Base-by-base conservation (phyloP, 2,888 invertebrate species). In the Helicoverpa assulta region DNA sequence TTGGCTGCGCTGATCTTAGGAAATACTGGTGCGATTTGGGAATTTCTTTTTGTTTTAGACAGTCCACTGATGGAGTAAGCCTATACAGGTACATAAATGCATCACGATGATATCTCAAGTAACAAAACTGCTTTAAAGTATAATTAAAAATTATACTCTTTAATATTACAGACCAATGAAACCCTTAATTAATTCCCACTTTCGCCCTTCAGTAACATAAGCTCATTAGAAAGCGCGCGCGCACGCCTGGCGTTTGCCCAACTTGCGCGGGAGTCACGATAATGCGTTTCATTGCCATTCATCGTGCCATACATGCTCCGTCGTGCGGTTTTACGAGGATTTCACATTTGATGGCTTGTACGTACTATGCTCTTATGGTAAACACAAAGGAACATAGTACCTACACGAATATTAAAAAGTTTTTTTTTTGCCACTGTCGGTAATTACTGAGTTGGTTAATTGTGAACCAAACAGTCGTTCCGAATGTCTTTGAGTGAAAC, bases 161-260 rank as follows among this genome's bases (percentile, higher is more conserved):
- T 12, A 63, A 62, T 51, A 56, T 72, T 18, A 57, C 10, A n/a
- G 40, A 18, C 16, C 21, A 75, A 75, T 76, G 59, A 56, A 43
- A 5, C 29, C 65, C 14, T 58, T 70, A 26, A 78, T 71, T 65
- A 56, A 56, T 16, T 14, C 16, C 16, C 21, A 70, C 85, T 84
- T 74, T 76, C 78, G 29, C 71, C 82, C 85, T 83, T 72, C 21
- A 37, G 69, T 61, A 72, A 62, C 29, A 60, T 21, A 16, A 19
- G 65, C 73, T 69, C 78, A 78, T 82, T 83, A 84, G 85, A 84
- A 83, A 83, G 83, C 67, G 73, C 21, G 26, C 50, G 37, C 66
- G 59, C 63, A 67, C 62, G 60, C 52, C 67, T 68, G 61, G 62
- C 63, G 58, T 63, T 69, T 66, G 61, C 70, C 66, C 74, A 63